Conservation (phyloP, 2,888 invertebrate species). For the Tetropium fuscum region DNA sequence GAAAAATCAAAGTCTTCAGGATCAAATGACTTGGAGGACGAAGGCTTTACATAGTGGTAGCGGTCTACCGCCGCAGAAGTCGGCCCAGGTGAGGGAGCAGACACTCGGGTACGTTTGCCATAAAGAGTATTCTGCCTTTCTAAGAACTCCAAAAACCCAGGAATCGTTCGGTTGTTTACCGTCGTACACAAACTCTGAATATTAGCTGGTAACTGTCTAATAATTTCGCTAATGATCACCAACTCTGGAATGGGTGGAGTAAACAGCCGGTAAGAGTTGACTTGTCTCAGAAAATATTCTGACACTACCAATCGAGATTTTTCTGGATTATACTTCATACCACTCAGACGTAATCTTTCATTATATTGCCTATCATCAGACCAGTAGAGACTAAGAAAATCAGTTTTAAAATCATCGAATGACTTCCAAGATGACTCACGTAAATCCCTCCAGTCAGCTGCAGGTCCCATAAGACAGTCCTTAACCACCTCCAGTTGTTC, state of each 20-base stretch:
- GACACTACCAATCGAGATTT: not conserved
- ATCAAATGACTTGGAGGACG: not conserved
- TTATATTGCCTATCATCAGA: not conserved
- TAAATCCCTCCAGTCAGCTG: not conserved
- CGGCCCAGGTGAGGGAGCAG: not conserved
- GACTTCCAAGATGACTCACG: not conserved
- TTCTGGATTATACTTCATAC: not conserved
- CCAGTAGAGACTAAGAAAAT: not conserved
- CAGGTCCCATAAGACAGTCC: not conserved
- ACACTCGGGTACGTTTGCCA: not conserved
- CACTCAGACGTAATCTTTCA: not conserved
- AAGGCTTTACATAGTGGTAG: not conserved
- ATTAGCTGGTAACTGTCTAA: not conserved
- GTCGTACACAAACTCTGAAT: not conserved
- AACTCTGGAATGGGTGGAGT: not conserved
- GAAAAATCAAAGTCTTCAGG: not conserved
- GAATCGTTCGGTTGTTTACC: not conserved
- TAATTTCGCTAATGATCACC: not conserved
- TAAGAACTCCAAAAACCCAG: not conserved
- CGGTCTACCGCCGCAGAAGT: not conserved
- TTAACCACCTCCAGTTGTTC: not conserved
- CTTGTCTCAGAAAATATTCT: not conserved
- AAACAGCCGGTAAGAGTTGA: not conserved
- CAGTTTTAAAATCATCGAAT: not conserved
- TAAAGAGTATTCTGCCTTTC: not conserved